These are phyloP conservation scores for Eurytoma adleriae DNA, from an alignment of 2,888 invertebrate species.

Conservation along the genomic window DNA sequence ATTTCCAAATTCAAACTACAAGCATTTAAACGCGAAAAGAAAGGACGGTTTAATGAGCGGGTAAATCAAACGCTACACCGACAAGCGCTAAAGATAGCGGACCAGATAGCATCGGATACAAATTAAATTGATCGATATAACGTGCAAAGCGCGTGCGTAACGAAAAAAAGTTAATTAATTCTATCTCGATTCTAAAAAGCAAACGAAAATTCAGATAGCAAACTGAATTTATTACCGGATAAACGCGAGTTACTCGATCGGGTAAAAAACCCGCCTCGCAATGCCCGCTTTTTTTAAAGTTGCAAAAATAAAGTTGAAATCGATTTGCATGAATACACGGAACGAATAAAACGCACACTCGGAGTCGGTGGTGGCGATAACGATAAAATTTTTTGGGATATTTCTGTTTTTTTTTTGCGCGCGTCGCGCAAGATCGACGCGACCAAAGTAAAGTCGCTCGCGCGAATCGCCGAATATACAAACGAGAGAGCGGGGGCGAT, in stretches of 20 bases:
- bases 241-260: constrained; percentile 1
- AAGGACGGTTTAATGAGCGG: neutral
- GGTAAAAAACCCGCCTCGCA: neutral
- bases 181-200: constrained; percentile 4
- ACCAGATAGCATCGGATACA: constrained; percentile 7
- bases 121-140: neutral
- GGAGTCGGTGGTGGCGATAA: too few relatives aligned
- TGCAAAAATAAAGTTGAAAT: neutral
- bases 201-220: constrained; percentile 21
- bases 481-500: neutral
- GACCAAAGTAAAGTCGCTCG: neutral
- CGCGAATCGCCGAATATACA: neutral
- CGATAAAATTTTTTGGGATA: too few relatives aligned
- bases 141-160: neutral
- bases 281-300: neutral
- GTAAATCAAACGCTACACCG: neutral
- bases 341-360: neutral
- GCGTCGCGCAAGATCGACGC: too few relatives aligned
- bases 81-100: constrained; percentile 11
- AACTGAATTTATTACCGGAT: constrained; percentile 29
- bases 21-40: neutral
- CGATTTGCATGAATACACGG: neutral
- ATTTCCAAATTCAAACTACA: too few relatives aligned
- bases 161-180: constrained; percentile 36
- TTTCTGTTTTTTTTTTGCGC: neutral